phyloP scores from a whole-genome alignment of 2,797 vertebrate species.

The Pyrocephalus nanus region DNA sequence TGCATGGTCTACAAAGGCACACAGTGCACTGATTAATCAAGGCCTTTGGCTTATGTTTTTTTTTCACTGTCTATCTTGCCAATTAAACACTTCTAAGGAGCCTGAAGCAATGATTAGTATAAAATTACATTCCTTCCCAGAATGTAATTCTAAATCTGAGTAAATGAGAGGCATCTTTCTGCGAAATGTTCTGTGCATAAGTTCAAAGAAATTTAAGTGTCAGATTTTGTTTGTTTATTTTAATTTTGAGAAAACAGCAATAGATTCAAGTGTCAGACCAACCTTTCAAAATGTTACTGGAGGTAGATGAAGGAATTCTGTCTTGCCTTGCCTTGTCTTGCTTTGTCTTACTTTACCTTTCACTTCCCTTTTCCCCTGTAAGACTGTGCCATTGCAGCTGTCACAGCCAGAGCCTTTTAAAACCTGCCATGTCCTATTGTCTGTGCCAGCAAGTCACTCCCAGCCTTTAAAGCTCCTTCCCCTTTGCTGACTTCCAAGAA shows the following conservation, averaged over 20 bases:
- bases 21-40: not conserved
- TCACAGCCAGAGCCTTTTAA: constrained; percentile 6
- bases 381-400: not conserved
- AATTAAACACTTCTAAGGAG: not conserved
- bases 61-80: not conserved
- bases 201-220: not conserved
- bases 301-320: not conserved
- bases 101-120: not conserved
- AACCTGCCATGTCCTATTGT: not conserved
- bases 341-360: not conserved
- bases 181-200: not conserved
- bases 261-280: not conserved
- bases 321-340: not conserved
- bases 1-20: not conserved
- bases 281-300: not conserved
- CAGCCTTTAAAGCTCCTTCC: not conserved
- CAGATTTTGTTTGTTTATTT: not conserved
- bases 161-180: not conserved
- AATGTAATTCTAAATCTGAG: not conserved
- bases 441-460: not conserved
- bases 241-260: not conserved
- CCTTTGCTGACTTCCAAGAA: not conserved
- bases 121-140: not conserved
- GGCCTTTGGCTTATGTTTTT: not conserved
- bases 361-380: not conserved